Base-by-base conservation (phyloP, 2,113 vertebrate species). In the Arvicanthis niloticus region DNA sequence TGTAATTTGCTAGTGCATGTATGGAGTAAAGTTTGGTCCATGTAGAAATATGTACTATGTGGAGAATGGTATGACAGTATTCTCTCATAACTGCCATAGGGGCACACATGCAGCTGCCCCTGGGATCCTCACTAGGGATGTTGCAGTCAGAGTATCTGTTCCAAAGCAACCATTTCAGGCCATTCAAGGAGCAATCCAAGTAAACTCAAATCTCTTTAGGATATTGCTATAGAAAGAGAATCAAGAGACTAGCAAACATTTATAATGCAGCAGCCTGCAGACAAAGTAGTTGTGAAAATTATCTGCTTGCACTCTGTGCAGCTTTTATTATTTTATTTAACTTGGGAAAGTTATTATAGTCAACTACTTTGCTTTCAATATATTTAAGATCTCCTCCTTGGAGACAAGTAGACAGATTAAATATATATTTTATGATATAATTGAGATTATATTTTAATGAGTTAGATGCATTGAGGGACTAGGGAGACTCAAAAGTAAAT, bases 291-390 rank as follows among this genome's bases (percentile, higher is more conserved):
- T 86, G 45, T 62, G 51, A n/a, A 94, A 87, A 90, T 93, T 96
- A 80, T 60, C 51, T 7, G 40, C 24, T 40, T 85, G 7, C 80
- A 13, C 4, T 86, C 31, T 31, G 1, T 78, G 86, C 1, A 93
- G n/a, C 22, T 92, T 48, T 94, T 53, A 82, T 95, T 85, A 88
- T 85, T 62, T 95, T 90, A 76, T 92, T 91, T 96, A 80, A 95
- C 48, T 76, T 65, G 48, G 60, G 26, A 96, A 97, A n/a, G 4
- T 94, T 89, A 80, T 92, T 91, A 51, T 16, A 89, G 70, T n/a
- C 16, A 34, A 86, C 42, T 70, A 78, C 70, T 96, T 90, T 94
- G 37, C 5, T 97, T 97, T 93, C 8, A 85, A 76, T 93, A n/a
- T 84, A 70, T 22, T 58, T 97, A 77, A 89, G 34, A 91, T 65